Base-by-base conservation (phyloP, 2,113 vertebrate species). In the Hippocampus zosterae region DNA sequence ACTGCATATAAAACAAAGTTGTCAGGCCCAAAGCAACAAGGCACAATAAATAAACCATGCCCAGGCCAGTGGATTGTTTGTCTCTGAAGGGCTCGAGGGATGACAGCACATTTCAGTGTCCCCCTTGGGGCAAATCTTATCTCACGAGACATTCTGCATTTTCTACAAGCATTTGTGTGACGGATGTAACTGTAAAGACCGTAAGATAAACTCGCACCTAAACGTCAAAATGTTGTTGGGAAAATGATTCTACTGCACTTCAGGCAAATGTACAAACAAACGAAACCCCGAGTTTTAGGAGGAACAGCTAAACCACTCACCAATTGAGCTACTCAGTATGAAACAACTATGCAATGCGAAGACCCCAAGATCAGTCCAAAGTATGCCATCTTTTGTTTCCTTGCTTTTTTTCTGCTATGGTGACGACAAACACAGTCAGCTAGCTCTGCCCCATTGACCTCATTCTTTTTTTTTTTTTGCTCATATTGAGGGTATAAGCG, bases 371-470 rank as follows among this genome's bases (percentile, higher is more conserved):
- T 75, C 56, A 67, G 81, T 77, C 77, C 75, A 83, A 90, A 89
- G 87, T 89, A 90, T 90, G 88, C 86, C 84, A 87, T 79, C 88
- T 65, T 88, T 89, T 90, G 85, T 89, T 82, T 81, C 75, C 65
- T 74, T 80, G 78, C 79, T 75, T 87, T 77, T 88, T 89, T 87
- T 87, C 86, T 85, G 81, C 80, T 68, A 74, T 75, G 65, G 79
- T 78, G 90, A 82, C 83, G 90, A 92, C 73, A 88, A 90, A 91
- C 88, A 88, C 82, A 68, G 85, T 88, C 84, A 87, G 84, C 82
- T 83, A 82, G 74, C 75, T 82, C 72, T 84, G 82, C 81, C 86
- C 88, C 77, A 81, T 82, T 90, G 89, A 88, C 90, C 87, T 79
- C 82, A 81, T 90, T 89, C 77, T 78, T 67, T 29, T 61, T 57